Conservation (phyloP, 2,113 vertebrate species). For the Pionites leucogaster region DNA sequence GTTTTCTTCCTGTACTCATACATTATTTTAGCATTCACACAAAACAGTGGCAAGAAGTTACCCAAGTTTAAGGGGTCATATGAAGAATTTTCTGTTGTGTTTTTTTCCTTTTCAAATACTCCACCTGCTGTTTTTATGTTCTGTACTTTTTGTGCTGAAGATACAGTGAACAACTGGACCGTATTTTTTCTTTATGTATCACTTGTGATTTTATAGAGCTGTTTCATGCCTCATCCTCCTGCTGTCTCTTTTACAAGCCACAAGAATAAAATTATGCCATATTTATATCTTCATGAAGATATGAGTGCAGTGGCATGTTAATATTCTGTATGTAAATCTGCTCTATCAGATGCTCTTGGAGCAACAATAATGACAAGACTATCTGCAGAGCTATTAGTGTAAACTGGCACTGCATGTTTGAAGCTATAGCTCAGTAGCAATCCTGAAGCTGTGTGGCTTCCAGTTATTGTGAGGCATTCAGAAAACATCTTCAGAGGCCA, state of each 20-base stretch:
- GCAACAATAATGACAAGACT: not conserved
- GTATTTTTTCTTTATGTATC: not conserved
- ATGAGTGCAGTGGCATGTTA: fast-evolving
- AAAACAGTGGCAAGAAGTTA: not conserved
- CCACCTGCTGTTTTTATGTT: not conserved
- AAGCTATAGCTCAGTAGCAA: not conserved
- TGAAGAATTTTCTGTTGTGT: not conserved
- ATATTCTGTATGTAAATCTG: not conserved
- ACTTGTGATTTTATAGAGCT: not conserved
- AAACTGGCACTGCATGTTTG: not conserved
- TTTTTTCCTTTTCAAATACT: not conserved
- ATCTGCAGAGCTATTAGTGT: not conserved
- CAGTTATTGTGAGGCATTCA: not conserved
- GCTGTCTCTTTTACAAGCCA: not conserved
- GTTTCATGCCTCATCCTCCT: not conserved
- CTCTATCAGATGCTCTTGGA: not conserved
- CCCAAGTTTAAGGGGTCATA: fast-evolving
- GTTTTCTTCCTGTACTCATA: not conserved
- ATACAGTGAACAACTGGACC: not conserved
- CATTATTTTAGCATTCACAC: not conserved
- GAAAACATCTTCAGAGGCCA: not conserved
- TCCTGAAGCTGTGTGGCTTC: not conserved
- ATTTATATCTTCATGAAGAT: not conserved
- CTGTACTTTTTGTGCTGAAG: not conserved
- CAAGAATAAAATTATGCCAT: not conserved